A percentile compares a stretch with the other conserved stretches of the same genome.
These are phyloP conservation scores for Lytechinus variegatus DNA, from an alignment of 35 echinoderm and acorn worm genomes.

Conservation along the genomic window DNA sequence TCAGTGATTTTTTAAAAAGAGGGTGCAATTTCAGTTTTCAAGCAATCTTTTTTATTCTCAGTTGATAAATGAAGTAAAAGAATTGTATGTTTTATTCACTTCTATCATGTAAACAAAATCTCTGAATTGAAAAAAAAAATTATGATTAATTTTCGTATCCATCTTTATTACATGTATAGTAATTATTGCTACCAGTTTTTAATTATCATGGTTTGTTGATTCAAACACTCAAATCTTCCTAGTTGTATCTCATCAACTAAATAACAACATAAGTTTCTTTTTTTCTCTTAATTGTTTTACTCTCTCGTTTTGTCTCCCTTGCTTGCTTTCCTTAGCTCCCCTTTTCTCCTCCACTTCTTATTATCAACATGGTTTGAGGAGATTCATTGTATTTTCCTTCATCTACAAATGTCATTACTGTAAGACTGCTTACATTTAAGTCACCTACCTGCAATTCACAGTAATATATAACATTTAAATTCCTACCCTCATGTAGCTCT, in stretches of 20 bases:
- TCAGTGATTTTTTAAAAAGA: background rate
- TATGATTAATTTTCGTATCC: too few relatives aligned
- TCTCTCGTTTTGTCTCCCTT: background rate
- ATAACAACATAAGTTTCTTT: too few relatives aligned
- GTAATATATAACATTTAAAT: background rate
- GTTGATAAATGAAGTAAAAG: background rate
- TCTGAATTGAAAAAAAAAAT: too few relatives aligned
- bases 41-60: background rate
- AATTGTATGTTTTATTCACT: background rate
- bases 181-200: too few relatives aligned
- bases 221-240: background rate
- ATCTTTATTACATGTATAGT: too few relatives aligned
- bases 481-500: background rate
- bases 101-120: too few relatives aligned
- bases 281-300: background rate
- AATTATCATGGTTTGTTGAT: background rate
- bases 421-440: background rate
- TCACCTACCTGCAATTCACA: too few relatives aligned
- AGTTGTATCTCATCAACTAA: background rate
- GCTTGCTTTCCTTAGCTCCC: background rate
- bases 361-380: background rate
- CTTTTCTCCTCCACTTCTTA: background rate
- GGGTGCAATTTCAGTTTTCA: background rate
- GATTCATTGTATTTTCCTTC: background rate
- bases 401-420: background rate